Base-by-base conservation (phyloP, 2,888 invertebrate species). In the Cantharis rufa region DNA sequence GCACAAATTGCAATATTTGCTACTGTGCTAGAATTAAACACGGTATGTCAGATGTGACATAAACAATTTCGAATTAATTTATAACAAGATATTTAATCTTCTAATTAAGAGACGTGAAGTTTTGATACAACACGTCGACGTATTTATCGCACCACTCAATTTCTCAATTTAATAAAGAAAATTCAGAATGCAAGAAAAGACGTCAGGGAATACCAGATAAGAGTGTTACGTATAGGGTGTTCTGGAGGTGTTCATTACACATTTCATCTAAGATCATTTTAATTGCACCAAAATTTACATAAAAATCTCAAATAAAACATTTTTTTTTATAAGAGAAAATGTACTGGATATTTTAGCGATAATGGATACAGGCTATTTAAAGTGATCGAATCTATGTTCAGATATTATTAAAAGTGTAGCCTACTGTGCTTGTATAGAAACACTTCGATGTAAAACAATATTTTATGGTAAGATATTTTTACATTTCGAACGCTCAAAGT, bases 1-100 rank as follows among this genome's bases (percentile, higher is more conserved):
- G 70, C 68, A 68, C 70, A 62, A 70, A 74, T 71, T 71, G 72
- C 70, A 71, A 27, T 70, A 61, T 27, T 69, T 62, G 48, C 48
- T 48, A 21, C 68, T 10, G 48, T 10, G 18, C 18, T 21, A 70
- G 48, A 74, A 73, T 69, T 74, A 70, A 74, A 78, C 74, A 74
- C 71, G 77, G 76, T 78, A 76, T 74, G 75, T 74, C 78, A 76
- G 78, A 76, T 78, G 69, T 69, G 69, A 76, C 75, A 70, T 77
- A 80, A 77, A 79, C 79, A 80, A 80, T 80, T 66, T 80, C 78
- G 75, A 80, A 80, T 80, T 80, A 79, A 76, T 72, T 71, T 77
- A 62, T 71, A 75, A 62, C 72, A 24, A 68, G 73, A 68, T 77
- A 63, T 70, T 73, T 64, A 74, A 74, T 75, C 66, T 74, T 69